Base-by-base conservation (phyloP, 2,113 vertebrate genomes). In the Myotis davidii region DNA sequence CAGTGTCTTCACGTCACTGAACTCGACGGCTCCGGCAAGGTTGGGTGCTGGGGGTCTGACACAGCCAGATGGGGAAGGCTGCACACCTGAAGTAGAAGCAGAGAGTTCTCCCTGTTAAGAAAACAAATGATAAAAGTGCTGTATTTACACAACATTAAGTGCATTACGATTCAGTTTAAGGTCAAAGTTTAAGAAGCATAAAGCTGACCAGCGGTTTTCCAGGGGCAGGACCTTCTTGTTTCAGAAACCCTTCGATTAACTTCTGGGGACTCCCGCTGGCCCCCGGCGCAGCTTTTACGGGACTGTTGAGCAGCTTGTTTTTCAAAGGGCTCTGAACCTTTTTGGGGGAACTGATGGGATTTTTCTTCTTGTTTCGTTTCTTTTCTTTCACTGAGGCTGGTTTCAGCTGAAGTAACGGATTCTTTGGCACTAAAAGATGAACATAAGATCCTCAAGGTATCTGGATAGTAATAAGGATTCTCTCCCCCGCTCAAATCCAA, bases 11-110 rank as follows among this genome's bases (percentile, higher is more conserved):
- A 99, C 99, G 61, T 99, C 99, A 0, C 88, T 98, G 94, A 99
- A 98, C n/a, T 99, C 99, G 32, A 98, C 98, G 64, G 99, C 99
- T 96, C 99, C 99, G 1, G 99, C 99, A 2, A 99, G 96, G 37
- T 99, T 98, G 52, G 99, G 99, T 72, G 98, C 97, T 3, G 98
- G 98, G 0, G 98, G 98, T 94, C 98, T 97, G 18, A 81, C 91
- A 0, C 94, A 88, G 92, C 97, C 96, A 5, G 92, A 81, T 0
- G 94, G 84, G 9, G 97, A 92, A 16, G 94, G 88, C 70, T 97
- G 97, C 14, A 94, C 94, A 76, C 96, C 97, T 1, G 99, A 98
- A 27, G 98, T 98, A 4, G 98, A 99, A 39, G 99, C 98, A 96
- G 92, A 95, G 34, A 96, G 98, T 97, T 99, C 99, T 69, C 90